Evolutionary conservation across 53 echinoderm and acorn worm species (phyloP), one percentile per base, ranked within the genome.

Genomic region (Holothuria scabra): DNA sequence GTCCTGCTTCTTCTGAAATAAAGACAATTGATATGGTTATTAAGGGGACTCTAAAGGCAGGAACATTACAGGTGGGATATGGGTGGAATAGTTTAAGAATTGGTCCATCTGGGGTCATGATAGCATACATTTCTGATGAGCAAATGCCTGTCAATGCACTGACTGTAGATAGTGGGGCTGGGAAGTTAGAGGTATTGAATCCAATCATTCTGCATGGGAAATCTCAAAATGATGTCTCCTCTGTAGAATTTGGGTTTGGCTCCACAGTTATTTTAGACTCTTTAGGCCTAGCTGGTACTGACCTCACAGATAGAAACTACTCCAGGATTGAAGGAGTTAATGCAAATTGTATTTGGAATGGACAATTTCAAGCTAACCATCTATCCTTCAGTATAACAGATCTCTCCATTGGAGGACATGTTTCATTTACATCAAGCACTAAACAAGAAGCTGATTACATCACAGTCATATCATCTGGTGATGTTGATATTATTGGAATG

Each of bases 151-250:
- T 90, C 11, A 82, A 87, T 56, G 74, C 66, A 31, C 21, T 93
- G 20, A 61, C 79, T 57, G 35, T 68, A 9, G 20, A 32, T 7
- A 19, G 19, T 68, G 68, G 68, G 22, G 83, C 60, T 41, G 93
- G 87, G 25, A 87, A 23, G 74, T 61, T 93, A 56, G 81, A 87
- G 22, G 80, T 87, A 28, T 72, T 93, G 60, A 87, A 84, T 71
- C 93, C 93, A 65, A 46, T 93, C 56, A 62, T 79, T 48, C 62
- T 93, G 60, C 86, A 88, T 72, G 93, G 93, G 10, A 69, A 84
- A 22, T 80, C 84, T 56, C 35, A 21, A 11, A 22, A 87, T 5
- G 84, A 90, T 37, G 68, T 74, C 31, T 28, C 22, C 26, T 57
- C 80, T 24, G 19, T 87, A 49, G 69, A 58, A 9, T 78, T 89